These are phyloP conservation scores for Porites lutea DNA, from an alignment of 64 coral and sea anemone genomes.

Conservation along the genomic window DNA sequence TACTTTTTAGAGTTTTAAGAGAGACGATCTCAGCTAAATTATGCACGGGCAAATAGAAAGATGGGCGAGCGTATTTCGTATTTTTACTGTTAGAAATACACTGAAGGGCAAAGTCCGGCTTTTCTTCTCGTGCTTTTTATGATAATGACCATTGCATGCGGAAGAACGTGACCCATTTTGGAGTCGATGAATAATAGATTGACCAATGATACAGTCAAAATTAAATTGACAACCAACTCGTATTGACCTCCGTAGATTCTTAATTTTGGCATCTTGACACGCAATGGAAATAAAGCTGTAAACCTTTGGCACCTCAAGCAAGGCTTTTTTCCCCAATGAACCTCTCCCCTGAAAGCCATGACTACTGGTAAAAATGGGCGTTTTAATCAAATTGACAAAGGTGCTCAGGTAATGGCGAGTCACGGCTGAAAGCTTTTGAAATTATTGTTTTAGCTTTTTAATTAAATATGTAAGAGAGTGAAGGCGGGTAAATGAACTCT, in stretches of 20 bases:
- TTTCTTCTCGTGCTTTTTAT: neutral
- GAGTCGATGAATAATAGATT: constrained; percentile 16
- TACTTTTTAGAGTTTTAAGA: too few species aligned
- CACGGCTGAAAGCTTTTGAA: too few species aligned
- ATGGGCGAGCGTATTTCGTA: neutral
- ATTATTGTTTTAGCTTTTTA: too few species aligned
- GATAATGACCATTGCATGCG: neutral
- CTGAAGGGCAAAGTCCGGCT: neutral
- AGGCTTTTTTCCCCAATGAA: too few species aligned
- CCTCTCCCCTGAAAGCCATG: too few species aligned
- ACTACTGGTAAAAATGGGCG: too few species aligned
- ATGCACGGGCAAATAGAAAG: too few species aligned
- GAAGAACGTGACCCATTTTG: neutral
- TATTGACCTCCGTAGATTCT: neutral
- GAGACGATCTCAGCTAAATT: too few species aligned
- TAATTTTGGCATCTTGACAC: neutral
- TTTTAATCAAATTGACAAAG: too few species aligned
- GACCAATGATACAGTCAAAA: neutral
- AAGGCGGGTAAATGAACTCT: too few species aligned
- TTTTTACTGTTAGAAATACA: neutral
- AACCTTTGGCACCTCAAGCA: neutral
- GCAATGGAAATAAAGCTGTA: neutral
- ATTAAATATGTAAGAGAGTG: too few species aligned
- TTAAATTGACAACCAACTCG: neutral
- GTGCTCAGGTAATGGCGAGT: too few species aligned